A percentile compares a stretch with the other conserved stretches of the same genome.
These are phyloP conservation scores for Cryptus viduatorius DNA, from an alignment of 2,888 invertebrate species.

Conservation along the genomic window DNA sequence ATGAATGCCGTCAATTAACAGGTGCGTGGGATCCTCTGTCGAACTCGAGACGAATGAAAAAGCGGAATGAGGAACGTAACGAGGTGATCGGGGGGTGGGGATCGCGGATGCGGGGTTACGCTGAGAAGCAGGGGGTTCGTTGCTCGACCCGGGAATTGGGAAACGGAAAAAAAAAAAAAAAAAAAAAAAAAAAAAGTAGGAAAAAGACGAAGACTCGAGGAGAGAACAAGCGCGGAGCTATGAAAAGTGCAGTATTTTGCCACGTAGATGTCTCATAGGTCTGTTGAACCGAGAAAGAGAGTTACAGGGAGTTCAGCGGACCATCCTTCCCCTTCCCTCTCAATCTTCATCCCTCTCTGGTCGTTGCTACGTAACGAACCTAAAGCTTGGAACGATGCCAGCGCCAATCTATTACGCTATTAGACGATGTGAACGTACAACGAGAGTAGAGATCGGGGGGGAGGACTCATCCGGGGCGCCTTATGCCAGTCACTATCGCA, in stretches of 20 bases:
- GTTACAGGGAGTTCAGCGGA: slow-evolving; percentile 40
- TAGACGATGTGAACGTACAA: slow-evolving; percentile 63
- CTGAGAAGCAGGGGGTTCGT: not conserved
- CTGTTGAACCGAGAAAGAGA: slow-evolving; percentile 49
- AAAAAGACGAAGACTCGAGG: slow-evolving; percentile 20
- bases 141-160: not conserved
- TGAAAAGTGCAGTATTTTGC: slow-evolving; percentile 52
- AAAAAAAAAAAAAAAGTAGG: slow-evolving; percentile 1
- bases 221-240: slow-evolving; percentile 40
- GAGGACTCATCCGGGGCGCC: slow-evolving; percentile 68
- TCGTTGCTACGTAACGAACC: slow-evolving; percentile 64
- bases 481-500: slow-evolving; percentile 70
- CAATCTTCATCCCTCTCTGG: slow-evolving; percentile 5
- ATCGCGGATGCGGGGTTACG: slow-evolving; percentile 1
- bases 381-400: slow-evolving; percentile 73
- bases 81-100: slow-evolving; percentile 2
- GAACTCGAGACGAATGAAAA: slow-evolving; percentile 37
- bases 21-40: slow-evolving; percentile 60
- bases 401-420: slow-evolving; percentile 74
- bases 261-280: slow-evolving; percentile 39
- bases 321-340: slow-evolving; percentile 18
- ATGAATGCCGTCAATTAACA: slow-evolving; percentile 74
- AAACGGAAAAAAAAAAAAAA: slow-evolving; percentile 10
- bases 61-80: slow-evolving; percentile 34
- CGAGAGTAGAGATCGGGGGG: not conserved